Conservation (phyloP, 2,888 invertebrate genomes). For the Dynastes hyllus region DNA sequence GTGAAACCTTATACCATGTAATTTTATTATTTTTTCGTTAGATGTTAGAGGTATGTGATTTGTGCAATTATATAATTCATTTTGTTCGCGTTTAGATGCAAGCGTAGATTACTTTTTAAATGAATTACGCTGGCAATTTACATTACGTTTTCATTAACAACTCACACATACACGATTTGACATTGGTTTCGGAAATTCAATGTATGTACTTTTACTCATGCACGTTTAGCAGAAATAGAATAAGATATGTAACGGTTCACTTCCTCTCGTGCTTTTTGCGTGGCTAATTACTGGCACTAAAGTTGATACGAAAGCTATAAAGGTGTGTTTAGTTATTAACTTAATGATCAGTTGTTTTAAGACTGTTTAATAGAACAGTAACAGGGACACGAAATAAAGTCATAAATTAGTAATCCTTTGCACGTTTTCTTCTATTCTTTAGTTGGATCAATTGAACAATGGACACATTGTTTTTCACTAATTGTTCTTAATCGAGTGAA, state of each 20-base stretch:
- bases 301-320: neutral
- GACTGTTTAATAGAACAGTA: too few species aligned
- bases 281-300: neutral
- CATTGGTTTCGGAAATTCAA: slow-evolving; percentile 44
- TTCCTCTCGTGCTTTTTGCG: slow-evolving; percentile 14
- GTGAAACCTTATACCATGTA: slow-evolving; percentile 8
- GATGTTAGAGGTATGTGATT: neutral
- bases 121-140: neutral
- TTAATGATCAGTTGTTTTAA: too few species aligned
- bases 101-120: neutral
- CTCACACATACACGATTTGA: slow-evolving; percentile 21
- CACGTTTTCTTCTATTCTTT: too few species aligned
- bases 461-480: too few species aligned
- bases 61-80: slow-evolving; percentile 21
- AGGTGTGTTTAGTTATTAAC: too few species aligned
- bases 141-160: slow-evolving; percentile 12
- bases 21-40: neutral
- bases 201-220: slow-evolving; percentile 43
- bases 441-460: too few species aligned
- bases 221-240: neutral
- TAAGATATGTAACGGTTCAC: slow-evolving; percentile 31
- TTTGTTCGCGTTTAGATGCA: neutral
- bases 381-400: too few species aligned
- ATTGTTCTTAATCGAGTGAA: too few species aligned
- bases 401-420: too few species aligned